Conservation (phyloP, 2,113 vertebrate genomes). For the Tetrax tetrax region DNA sequence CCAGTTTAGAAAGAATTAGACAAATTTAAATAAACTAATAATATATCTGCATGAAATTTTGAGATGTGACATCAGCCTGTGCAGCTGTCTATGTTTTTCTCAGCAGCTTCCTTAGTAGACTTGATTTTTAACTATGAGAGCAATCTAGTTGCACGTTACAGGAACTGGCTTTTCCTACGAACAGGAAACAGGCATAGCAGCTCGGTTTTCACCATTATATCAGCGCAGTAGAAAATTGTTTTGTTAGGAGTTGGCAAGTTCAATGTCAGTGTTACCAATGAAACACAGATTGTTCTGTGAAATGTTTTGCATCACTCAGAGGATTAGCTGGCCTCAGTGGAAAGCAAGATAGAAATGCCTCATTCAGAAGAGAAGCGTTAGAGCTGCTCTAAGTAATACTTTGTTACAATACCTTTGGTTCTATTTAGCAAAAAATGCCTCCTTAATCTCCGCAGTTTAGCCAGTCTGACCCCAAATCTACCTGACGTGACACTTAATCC, state of each 20-base stretch:
- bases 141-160: neutral
- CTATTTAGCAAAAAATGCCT: neutral
- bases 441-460: neutral
- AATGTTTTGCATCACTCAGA: conserved; percentile 7
- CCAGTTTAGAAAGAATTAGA: neutral
- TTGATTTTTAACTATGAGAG: neutral
- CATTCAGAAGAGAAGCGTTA: neutral
- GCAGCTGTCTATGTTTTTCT: neutral
- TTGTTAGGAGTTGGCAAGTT: neutral
- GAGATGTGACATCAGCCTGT: neutral
- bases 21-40: neutral
- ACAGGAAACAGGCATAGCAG: neutral
- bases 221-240: neutral
- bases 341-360: neutral
- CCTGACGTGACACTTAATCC: neutral
- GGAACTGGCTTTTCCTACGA: neutral
- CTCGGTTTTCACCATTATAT: neutral
- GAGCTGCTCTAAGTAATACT: neutral
- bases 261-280: neutral
- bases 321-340: conserved; percentile 15
- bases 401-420: neutral
- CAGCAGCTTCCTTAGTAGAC: neutral
- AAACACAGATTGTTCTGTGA: conserved; percentile 4
- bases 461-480: neutral
- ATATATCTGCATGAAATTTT: neutral